Percentiles rank a stretch among this genome's conserved stretches.
Evolutionary conservation across 2,888 invertebrate species (phyloP).

Genomic region (Sarcophaga variegata): DNA sequence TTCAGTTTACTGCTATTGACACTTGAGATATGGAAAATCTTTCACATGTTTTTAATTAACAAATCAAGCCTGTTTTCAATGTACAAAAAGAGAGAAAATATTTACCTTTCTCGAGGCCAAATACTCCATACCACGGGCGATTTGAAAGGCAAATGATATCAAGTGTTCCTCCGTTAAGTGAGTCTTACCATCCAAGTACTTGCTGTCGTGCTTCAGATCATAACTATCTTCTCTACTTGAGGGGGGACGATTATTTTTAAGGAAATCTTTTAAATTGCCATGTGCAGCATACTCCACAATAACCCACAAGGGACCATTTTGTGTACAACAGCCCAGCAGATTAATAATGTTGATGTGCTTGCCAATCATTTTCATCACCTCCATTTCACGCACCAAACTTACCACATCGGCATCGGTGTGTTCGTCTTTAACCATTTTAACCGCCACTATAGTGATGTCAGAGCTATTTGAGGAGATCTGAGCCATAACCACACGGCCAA

Average conservation of each 20-base stretch:
- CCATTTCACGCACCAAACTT: slow-evolving; percentile 98
- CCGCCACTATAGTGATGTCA: slow-evolving; percentile 89
- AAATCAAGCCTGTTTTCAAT: slow-evolving; percentile 9
- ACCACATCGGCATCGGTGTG: slow-evolving; percentile 99
- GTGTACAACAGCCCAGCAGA: slow-evolving; percentile 97
- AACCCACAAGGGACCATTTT: slow-evolving; percentile 93
- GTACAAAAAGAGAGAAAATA: not conserved
- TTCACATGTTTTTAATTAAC: not conserved
- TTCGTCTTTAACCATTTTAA: slow-evolving; percentile 99
- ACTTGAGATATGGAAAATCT: not conserved
- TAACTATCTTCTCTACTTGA: slow-evolving; percentile 72
- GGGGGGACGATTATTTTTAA: slow-evolving; percentile 87
- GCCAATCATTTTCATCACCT: slow-evolving; percentile 99
- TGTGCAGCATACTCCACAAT: slow-evolving; percentile 95
- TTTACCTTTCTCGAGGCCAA: slow-evolving; percentile 91
- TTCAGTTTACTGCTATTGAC: no score
- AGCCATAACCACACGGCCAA: slow-evolving; percentile 97
- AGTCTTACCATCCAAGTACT: slow-evolving; percentile 74
- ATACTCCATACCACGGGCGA: slow-evolving; percentile 99
- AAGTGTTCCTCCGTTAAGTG: slow-evolving; percentile 93
- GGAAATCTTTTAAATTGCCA: slow-evolving; percentile 97
- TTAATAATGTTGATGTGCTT: slow-evolving; percentile 99
- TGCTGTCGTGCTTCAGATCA: slow-evolving; percentile 74
- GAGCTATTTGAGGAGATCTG: slow-evolving; percentile 83
- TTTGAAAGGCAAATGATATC: slow-evolving; percentile 97